Evolutionary conservation across 2,888 invertebrate genomes (phyloP).

Genomic region (Exephanes ischioxanthus): DNA sequence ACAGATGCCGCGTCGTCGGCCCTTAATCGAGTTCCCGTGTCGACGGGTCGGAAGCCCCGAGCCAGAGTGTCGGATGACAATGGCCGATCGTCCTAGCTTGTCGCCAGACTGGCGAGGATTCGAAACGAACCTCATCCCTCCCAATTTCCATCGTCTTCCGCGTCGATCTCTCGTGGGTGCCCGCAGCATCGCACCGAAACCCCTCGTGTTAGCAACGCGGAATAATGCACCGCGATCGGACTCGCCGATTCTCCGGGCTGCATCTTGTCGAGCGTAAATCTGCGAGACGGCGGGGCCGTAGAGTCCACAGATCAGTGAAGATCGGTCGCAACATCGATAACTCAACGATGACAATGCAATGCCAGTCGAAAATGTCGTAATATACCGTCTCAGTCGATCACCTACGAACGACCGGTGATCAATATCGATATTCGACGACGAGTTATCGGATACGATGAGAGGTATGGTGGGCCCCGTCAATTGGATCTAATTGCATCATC

Average conservation of each 20-base stretch:
- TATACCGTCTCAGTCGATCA: conserved; percentile 23
- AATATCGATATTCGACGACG: conserved; percentile 39
- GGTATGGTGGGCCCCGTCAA: conserved; percentile 30
- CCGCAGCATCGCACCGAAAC: not conserved
- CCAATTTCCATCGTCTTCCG: conserved; percentile 7
- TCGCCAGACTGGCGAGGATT: conserved; percentile 70
- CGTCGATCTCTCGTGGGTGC: conserved; percentile 3
- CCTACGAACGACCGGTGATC: conserved; percentile 44
- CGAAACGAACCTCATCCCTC: conserved; percentile 73
- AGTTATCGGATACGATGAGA: not conserved
- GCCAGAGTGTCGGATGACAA: conserved; percentile 18
- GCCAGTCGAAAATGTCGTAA: conserved; percentile 39
- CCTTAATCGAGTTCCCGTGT: conserved; percentile 78
- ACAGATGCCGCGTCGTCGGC: conserved; percentile 74
- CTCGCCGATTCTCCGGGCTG: conserved; percentile 29
- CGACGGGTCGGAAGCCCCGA: conserved; percentile 65
- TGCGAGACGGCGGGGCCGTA: conserved; percentile 1
- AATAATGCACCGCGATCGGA: conserved; percentile 19
- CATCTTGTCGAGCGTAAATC: conserved; percentile 43
- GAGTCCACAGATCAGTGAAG: conserved; percentile 10
- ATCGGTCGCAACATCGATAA: conserved; percentile 42
- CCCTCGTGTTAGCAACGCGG: conserved; percentile 3
- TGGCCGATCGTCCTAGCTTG: not conserved
- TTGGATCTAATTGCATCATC: conserved; percentile 50
- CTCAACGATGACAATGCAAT: conserved; percentile 51